These are phyloP conservation scores for Aix galericulata DNA, from an alignment of 2,113 vertebrate species.

Conservation along the genomic window DNA sequence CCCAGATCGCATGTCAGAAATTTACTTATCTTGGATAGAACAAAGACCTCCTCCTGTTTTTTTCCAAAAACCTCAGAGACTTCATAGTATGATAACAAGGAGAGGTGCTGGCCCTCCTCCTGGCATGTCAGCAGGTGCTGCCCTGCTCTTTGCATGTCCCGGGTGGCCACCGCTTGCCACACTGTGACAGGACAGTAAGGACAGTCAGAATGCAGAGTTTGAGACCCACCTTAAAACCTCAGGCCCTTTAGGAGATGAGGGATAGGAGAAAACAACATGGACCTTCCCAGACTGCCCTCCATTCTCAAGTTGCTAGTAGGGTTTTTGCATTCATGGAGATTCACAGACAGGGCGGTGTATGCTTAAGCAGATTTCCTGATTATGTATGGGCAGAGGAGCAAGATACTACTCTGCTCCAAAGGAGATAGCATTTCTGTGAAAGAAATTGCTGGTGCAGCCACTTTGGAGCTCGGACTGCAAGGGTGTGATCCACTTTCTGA, in stretches of 20 bases:
- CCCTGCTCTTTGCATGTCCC: fast-evolving
- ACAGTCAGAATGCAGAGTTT: fast-evolving
- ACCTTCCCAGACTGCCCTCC: not conserved
- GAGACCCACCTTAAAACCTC: not conserved
- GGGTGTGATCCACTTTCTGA: not conserved
- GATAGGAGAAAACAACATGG: not conserved
- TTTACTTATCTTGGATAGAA: fast-evolving
- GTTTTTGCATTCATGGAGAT: fast-evolving
- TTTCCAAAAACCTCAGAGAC: not conserved
- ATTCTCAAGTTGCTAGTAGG: not conserved
- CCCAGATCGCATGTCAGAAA: not conserved
- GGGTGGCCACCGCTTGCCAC: fast-evolving
- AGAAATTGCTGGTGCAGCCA: not conserved
- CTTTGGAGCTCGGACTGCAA: not conserved
- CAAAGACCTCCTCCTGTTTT: not conserved
- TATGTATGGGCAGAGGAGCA: fast-evolving
- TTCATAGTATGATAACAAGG: fast-evolving
- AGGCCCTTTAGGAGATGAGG: not conserved
- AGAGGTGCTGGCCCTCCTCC: not conserved
- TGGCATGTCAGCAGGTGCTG: fast-evolving
- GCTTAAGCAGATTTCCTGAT: not conserved
- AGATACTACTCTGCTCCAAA: fast-evolving
- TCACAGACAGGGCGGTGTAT: not conserved
- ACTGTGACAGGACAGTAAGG: fast-evolving
- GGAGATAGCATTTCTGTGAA: fast-evolving